Conservation (phyloP, 2,113 vertebrate species). For the Dromaius novaehollandiae region DNA sequence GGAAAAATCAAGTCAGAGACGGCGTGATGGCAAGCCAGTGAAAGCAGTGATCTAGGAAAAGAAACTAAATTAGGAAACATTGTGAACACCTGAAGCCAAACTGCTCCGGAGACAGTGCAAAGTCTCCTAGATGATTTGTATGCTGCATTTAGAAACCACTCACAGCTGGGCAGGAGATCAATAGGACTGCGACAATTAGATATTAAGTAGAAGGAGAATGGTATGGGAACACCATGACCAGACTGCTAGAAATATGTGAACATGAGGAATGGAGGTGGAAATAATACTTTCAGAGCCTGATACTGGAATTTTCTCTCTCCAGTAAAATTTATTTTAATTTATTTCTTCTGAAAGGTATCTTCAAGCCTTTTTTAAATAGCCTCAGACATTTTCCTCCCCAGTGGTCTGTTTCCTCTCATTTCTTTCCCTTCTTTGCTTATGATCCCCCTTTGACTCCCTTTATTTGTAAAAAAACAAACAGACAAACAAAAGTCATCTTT, state of each 20-base stretch:
- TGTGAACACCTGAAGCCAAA: neutral
- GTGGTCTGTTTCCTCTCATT: neutral
- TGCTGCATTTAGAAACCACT: neutral
- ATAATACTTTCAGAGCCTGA: neutral
- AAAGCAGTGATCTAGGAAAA: neutral
- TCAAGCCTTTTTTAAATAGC: slow-evolving; percentile 10
- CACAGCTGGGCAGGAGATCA: neutral
- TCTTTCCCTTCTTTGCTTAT: neutral
- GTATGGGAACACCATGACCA: neutral
- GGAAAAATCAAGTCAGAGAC: neutral
- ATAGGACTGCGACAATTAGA: neutral
- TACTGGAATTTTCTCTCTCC: neutral
- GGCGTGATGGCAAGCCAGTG: neutral
- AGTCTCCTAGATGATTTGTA: neutral
- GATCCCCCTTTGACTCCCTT: neutral
- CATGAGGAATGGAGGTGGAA: neutral
- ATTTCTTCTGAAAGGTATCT: neutral
- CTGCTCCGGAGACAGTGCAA: neutral
- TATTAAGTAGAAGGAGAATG: neutral
- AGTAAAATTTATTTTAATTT: neutral
- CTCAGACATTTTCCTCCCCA: neutral
- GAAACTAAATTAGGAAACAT: neutral
- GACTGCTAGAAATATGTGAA: neutral
- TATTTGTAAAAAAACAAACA: neutral
- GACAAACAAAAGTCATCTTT: neutral